Base-by-base conservation (phyloP, 2,888 invertebrate species). In the Drosophila subquinaria region DNA sequence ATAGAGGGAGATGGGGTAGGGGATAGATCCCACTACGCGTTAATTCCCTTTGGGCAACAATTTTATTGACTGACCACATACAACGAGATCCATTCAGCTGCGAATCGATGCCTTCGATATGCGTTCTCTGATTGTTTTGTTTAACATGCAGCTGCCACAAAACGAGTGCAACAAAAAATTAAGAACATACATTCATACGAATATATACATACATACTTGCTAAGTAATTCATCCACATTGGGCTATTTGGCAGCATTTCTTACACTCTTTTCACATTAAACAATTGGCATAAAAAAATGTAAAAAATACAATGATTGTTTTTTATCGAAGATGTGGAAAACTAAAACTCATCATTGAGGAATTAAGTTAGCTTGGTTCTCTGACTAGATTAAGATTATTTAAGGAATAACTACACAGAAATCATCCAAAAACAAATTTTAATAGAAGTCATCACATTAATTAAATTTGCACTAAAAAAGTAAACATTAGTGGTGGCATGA, bases 31-130 rank as follows among this genome's bases (percentile, higher is more conserved):
- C 17, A 36, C 35, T 80, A 82, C 76, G 82, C 85, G 88, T 79
- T 86, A 86, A 88, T 88, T 85, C 85, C 85, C 85, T 79, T 85
- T 82, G 79, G 81, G 78, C 73, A 79, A 77, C 75, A 80, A 71
- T 88, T 85, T 85, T 82, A 85, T 87, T 87, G 88, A 81, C 88
- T 77, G 81, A 84, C 87, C 76, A 72, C 82, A 73, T 42, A 30
- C 51, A 73, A 47, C 57, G 50, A 68, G 61, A 62, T 70, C 64
- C 70, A 63, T 67, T 66, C 74, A 67, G 59, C 62, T 66, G 60
- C 23, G 52, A 62, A 73, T 72, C 78, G 66, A 64, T 73, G 74
- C 59, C 73, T 74, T 63, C 70, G 64, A 70, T 51, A 71, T 74
- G 69, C 64, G 67, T 74, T 76, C 63, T 60, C 71, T 79, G 85